Evolutionary conservation across 2,113 vertebrate species (phyloP).

Genomic region (Salminus brasiliensis): DNA sequence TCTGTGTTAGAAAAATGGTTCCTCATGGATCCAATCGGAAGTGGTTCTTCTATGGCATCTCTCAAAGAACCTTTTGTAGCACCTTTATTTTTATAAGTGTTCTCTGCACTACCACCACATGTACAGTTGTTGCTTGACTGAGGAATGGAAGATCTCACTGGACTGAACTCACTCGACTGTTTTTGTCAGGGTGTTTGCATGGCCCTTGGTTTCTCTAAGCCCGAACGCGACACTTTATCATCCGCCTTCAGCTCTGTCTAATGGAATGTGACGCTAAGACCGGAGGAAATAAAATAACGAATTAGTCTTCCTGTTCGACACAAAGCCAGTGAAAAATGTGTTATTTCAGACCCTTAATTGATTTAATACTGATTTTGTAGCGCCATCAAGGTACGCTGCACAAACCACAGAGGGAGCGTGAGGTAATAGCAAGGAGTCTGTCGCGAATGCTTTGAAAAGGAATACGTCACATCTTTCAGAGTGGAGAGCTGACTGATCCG

Average conservation of each 20-base stretch:
- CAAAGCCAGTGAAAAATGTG: slow-evolving; percentile 36
- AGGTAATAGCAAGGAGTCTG: slow-evolving; percentile 17
- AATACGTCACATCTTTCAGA: slow-evolving; percentile 5
- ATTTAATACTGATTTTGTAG: slow-evolving; percentile 35
- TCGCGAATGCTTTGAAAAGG: slow-evolving; percentile 21
- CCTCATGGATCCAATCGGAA: no score
- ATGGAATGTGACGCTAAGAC: slow-evolving; percentile 51
- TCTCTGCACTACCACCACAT: no score
- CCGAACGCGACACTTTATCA: slow-evolving; percentile 43
- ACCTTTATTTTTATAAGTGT: no score
- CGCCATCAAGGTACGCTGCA: not conserved
- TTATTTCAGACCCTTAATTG: slow-evolving; percentile 32
- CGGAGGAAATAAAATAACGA: slow-evolving; percentile 44
- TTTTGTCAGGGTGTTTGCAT: slow-evolving; percentile 25
- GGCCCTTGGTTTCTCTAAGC: slow-evolving; percentile 39
- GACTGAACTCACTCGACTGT: no score
- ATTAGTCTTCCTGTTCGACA: slow-evolving; percentile 28
- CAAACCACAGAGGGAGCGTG: not conserved
- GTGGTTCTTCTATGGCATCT: no score
- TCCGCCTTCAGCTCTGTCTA: slow-evolving; percentile 25
- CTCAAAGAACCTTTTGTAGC: no score
- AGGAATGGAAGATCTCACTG: slow-evolving; percentile 8
- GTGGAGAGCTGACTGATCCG: not conserved
- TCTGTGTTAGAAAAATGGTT: no score
- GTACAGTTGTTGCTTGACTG: slow-evolving; percentile 2